phyloP scores from a whole-genome alignment of 2,113 vertebrate genomes.

The Panurus biarmicus region DNA sequence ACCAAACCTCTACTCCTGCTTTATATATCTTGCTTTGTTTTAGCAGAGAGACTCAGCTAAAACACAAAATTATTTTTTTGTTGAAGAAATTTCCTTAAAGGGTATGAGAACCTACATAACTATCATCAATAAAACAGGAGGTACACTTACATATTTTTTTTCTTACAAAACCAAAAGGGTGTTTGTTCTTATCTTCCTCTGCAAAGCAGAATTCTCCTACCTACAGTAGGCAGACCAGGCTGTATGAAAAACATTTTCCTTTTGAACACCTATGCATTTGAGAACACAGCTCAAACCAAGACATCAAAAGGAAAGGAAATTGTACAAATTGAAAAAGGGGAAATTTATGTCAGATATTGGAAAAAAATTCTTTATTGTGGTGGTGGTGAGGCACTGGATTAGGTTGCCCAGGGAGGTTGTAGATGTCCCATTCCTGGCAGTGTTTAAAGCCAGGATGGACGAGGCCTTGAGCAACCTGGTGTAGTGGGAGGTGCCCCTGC shows the following conservation, averaged over 20 bases:
- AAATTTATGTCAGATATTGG: not conserved
- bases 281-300: not conserved
- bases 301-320: not conserved
- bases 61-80: not conserved
- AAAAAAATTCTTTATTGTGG: not conserved
- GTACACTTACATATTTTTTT: not conserved
- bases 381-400: no score
- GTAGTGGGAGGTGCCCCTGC: not conserved
- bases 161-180: not conserved
- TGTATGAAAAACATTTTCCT: not conserved
- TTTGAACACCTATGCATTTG: not conserved
- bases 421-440: fast-evolving
- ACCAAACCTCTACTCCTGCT: not conserved
- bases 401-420: not conserved
- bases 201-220: not conserved
- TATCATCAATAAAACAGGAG: not conserved
- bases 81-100: not conserved
- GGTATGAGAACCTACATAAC: not conserved
- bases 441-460: not conserved
- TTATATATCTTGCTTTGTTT: not conserved
- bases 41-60: not conserved
- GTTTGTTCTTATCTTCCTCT: not conserved
- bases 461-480: no score
- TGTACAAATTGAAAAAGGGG: not conserved
- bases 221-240: not conserved